phyloP scores from a whole-genome alignment of 2,797 vertebrate species.

The Gadopsis bispinosus region DNA sequence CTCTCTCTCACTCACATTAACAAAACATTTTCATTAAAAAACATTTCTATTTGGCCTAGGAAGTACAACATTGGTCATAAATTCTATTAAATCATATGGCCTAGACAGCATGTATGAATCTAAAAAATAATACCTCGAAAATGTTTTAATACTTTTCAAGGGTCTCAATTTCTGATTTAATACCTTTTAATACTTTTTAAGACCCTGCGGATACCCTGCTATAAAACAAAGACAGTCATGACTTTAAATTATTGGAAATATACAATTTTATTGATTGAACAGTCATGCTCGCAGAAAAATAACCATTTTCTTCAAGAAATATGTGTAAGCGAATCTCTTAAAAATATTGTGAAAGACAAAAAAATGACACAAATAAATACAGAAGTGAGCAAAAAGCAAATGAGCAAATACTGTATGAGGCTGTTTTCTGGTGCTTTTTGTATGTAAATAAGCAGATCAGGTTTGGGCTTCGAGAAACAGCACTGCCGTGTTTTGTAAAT shows the following conservation, averaged over 20 bases:
- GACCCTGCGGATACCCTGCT: too few species aligned
- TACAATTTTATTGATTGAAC: conserved; percentile 50
- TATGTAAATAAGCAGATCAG: not conserved
- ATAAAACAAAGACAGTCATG: not conserved
- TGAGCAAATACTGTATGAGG: not conserved
- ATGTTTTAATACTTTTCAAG: too few species aligned
- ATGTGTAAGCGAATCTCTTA: not conserved
- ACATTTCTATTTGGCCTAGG: too few species aligned
- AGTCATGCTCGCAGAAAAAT: conserved; percentile 12
- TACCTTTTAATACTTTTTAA: too few species aligned
- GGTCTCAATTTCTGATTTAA: too few species aligned
- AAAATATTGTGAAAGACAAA: not conserved
- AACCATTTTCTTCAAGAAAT: not conserved
- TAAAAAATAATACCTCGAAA: too few species aligned
- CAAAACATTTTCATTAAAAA: too few species aligned
- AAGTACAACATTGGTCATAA: too few species aligned
- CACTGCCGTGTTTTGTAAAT: not conserved
- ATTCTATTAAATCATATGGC: too few species aligned
- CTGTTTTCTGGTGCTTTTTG: not conserved
- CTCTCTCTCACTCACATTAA: too few species aligned
- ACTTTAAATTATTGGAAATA: not conserved
- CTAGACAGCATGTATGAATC: too few species aligned
- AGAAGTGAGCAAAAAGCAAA: not conserved
- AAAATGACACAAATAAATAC: conserved; percentile 17
- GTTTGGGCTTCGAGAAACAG: not conserved